Evolutionary conservation across 2,113 vertebrate species (phyloP).

Genomic region (Arenaria interpres): DNA sequence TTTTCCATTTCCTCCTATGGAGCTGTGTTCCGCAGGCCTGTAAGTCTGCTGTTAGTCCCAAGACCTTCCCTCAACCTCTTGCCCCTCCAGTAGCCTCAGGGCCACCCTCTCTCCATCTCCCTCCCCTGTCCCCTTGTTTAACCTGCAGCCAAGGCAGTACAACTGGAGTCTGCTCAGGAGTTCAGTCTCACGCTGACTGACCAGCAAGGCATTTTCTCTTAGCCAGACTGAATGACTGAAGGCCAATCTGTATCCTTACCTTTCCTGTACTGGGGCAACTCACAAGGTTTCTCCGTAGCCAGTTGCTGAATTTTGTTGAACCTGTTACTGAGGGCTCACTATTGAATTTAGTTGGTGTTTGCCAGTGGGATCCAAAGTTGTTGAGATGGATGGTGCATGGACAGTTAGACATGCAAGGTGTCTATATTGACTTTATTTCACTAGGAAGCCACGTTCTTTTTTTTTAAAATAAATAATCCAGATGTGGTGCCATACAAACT

Average conservation of each 20-base stretch:
- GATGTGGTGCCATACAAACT: neutral
- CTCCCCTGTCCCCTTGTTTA: neutral
- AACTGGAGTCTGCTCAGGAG: neutral
- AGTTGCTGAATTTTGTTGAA: neutral
- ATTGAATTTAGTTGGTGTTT: neutral
- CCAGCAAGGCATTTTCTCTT: neutral
- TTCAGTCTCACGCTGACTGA: neutral
- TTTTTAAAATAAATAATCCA: neutral
- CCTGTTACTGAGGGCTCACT: neutral
- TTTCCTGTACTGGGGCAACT: rapidly evolving
- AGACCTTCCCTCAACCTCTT: neutral
- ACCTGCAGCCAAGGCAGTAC: neutral
- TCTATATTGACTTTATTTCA: neutral
- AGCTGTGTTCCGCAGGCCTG: neutral
- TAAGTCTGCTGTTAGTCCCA: neutral
- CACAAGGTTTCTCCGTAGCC: neutral
- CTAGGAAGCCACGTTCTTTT: neutral
- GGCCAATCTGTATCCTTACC: neutral
- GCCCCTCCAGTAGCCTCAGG: neutral
- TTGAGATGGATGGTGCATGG: neutral
- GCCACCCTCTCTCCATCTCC: neutral
- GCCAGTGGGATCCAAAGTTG: neutral
- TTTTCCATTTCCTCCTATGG: neutral
- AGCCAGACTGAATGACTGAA: neutral
- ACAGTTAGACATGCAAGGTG: neutral